Evolutionary conservation across 2,113 vertebrate genomes (phyloP).

Genomic region (Cettia cetti): DNA sequence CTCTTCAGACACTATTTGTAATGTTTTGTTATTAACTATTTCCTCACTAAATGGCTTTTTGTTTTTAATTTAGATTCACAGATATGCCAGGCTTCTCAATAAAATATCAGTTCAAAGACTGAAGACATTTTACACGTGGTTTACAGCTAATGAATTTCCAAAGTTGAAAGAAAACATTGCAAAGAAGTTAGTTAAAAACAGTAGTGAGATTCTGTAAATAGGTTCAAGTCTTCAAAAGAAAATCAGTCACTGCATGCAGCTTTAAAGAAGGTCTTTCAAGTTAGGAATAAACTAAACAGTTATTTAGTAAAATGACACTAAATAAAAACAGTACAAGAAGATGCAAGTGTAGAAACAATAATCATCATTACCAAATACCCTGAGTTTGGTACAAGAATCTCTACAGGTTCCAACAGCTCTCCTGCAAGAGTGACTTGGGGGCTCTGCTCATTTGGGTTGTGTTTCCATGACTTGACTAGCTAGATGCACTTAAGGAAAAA

Average conservation of each 20-base stretch:
- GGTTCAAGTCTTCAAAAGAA: slow-evolving; percentile 32
- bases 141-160: slow-evolving; percentile 17
- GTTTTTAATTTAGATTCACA: slow-evolving; percentile 6
- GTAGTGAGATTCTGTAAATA: slow-evolving; percentile 15
- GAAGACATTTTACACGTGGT: slow-evolving; percentile 18
- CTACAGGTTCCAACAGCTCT: neutral
- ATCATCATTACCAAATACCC: neutral
- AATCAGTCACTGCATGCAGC: neutral
- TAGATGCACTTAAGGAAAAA: neutral
- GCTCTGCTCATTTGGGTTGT: neutral
- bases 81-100: neutral
- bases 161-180: slow-evolving; percentile 14
- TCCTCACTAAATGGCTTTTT: slow-evolving; percentile 14
- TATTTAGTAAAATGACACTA: neutral
- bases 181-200: slow-evolving; percentile 22
- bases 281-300: neutral
- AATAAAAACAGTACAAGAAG: neutral
- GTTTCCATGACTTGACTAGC: neutral
- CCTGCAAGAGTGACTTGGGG: neutral
- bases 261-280: slow-evolving; percentile 42
- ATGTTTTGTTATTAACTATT: slow-evolving; percentile 53
- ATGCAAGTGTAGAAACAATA: neutral
- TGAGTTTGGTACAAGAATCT: neutral
- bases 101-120: slow-evolving; percentile 8
- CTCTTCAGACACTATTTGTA: neutral